These are phyloP conservation scores for Ascaphus truei DNA, from an alignment of 2,113 vertebrate genomes.

Conservation along the genomic window DNA sequence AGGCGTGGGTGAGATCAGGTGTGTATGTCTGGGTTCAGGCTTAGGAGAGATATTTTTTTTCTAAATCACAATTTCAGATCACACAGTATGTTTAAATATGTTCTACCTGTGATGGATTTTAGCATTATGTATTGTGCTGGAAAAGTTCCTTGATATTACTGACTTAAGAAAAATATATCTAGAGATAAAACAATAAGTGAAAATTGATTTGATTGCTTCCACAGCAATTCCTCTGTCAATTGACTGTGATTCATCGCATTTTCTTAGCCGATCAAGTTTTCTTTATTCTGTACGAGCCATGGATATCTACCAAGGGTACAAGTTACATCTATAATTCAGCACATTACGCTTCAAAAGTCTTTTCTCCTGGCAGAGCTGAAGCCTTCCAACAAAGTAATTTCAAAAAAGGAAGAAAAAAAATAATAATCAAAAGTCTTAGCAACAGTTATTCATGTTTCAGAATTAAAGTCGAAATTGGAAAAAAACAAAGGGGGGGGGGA, in stretches of 20 bases:
- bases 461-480: not conserved
- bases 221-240: not conserved
- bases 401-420: not conserved
- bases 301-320: not conserved
- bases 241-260: not conserved
- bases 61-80: too few species aligned
- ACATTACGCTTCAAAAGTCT: not conserved
- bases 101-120: too few species aligned
- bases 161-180: too few species aligned
- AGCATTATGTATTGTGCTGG: too few species aligned
- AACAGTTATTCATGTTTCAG: constrained; percentile 6
- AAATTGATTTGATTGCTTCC: not conserved
- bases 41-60: too few species aligned
- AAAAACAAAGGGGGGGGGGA: not conserved
- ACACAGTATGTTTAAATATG: too few species aligned
- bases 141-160: too few species aligned
- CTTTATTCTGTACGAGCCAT: not conserved
- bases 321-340: not conserved
- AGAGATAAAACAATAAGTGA: not conserved
- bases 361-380: constrained; percentile 2
- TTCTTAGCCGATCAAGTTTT: not conserved
- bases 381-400: not conserved
- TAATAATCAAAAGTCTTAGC: not conserved
- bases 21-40: too few species aligned
- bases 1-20: too few species aligned